Evolutionary conservation across 2,888 invertebrate genomes (phyloP), one percentile per base, ranked within the genome.

Genomic region (Margaritifera margaritifera): DNA sequence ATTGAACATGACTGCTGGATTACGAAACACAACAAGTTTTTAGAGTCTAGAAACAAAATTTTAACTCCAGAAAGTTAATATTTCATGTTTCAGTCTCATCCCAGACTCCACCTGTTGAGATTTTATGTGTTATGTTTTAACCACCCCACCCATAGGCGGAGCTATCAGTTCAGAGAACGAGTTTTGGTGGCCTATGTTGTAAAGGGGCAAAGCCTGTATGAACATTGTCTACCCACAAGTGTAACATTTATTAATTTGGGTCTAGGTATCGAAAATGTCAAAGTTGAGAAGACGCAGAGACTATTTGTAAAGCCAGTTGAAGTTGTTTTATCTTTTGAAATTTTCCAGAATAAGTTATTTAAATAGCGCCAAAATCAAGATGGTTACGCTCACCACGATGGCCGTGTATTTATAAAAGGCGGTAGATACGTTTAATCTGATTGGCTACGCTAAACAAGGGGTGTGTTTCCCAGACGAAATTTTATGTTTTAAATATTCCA

Each of bases 261-360:
- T n/a, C n/a, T n/a, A n/a, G n/a, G n/a, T n/a, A n/a, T 18, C 11
- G 74, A 63, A 24, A 77, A 25, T 11, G n/a, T 25, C 50, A 77
- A 66, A 4, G 42, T 15, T 42, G 62, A 31, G 74, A 68, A 72
- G 60, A 76, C 11, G 67, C 74, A n/a, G 24, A 55, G 18, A n/a
- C n/a, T n/a, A n/a, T n/a, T n/a, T n/a, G n/a, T n/a, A n/a, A n/a
- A n/a, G 19, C n/a, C n/a, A n/a, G n/a, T n/a, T n/a, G n/a, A n/a
- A n/a, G n/a, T n/a, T n/a, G n/a, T n/a, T n/a, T n/a, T n/a, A n/a
- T n/a, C n/a, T n/a, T n/a, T n/a, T n/a, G n/a, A n/a, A n/a, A n/a
- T n/a, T n/a, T n/a, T n/a, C n/a, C n/a, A n/a, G n/a, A n/a, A n/a
- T n/a, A n/a, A n/a, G n/a, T n/a, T n/a, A n/a, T n/a, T n/a, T n/a